Base-by-base conservation (phyloP, 2,888 invertebrate species). In the Ptychoptera albimana region DNA sequence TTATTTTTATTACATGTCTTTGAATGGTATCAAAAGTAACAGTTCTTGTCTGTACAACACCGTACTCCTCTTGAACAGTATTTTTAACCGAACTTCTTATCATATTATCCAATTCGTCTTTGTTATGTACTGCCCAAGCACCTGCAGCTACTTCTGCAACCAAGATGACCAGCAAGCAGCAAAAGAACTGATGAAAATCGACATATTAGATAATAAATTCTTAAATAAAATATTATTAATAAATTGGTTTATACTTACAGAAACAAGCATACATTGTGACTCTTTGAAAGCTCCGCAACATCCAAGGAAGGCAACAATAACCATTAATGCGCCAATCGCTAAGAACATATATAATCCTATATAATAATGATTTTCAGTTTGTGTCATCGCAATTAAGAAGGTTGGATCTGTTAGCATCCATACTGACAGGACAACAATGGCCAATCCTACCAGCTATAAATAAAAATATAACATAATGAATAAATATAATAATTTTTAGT, bases 261-360 rank as follows among this genome's bases (percentile, higher is more conserved):
- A 69, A 48, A 79, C 73, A 37, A 91, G 73, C 67, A 84, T 74
- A 60, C 82, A 83, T 56, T 79, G 79, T 14, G 81, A 84, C 63
- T 83, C 82, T 53, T 75, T 75, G 49, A 80, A 73, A 8, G 87
- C 82, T 32, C 88, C 88, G 57, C 82, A 83, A 58, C 87, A 88
- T 45, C 88, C 89, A 39, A 88, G 71, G 61, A 85, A 80, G 12
- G 84, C 81, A 23, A 85, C 77, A 37, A 85, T 60, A 47, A 83
- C 72, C 61, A 87, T 76, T 42, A 85, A 64, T 35, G 75, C 64
- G 7, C 87, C 87, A 45, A 79, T 75, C 23, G 72, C 73, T 48
- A 88, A 69, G 48, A 87, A 70, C 44, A 86, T 73, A 56, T 81
- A 82, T 14, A 82, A 71, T 11, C 80, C 81, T 39, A 77, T 75